phyloP scores from a whole-genome alignment of 2,113 vertebrate species.

The Anhinga anhinga region DNA sequence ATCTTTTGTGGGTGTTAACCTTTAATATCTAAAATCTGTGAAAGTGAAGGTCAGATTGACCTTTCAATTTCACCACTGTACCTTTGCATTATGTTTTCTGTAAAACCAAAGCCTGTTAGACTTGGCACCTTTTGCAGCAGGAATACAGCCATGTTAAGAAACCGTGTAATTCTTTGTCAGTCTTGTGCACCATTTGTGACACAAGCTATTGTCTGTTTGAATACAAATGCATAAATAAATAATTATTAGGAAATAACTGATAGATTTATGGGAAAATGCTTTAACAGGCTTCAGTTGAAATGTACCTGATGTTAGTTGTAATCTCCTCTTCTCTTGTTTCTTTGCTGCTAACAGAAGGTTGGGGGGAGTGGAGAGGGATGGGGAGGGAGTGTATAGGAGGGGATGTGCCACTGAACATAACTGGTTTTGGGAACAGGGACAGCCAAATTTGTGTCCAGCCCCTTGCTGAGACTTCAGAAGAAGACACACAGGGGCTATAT shows the following conservation, averaged over 20 bases:
- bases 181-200: neutral
- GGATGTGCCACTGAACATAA: neutral
- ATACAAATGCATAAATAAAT: neutral
- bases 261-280: neutral
- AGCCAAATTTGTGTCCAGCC: neutral
- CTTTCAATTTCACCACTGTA: neutral
- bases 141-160: neutral
- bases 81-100: neutral
- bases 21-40: slow-evolving; percentile 18
- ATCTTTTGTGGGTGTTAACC: neutral
- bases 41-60: slow-evolving; percentile 11
- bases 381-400: neutral
- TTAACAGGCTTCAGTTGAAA: neutral
- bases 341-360: neutral
- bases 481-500: neutral
- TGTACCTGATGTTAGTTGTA: neutral
- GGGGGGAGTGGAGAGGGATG: neutral
- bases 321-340: neutral
- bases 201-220: neutral
- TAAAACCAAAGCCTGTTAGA: neutral
- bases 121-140: neutral
- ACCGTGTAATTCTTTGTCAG: rapidly evolving
- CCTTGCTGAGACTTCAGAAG: neutral
- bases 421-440: neutral
- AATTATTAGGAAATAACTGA: neutral